These are phyloP conservation scores for Crocuta crocuta DNA, from an alignment of 2,113 vertebrate species.

Conservation along the genomic window DNA sequence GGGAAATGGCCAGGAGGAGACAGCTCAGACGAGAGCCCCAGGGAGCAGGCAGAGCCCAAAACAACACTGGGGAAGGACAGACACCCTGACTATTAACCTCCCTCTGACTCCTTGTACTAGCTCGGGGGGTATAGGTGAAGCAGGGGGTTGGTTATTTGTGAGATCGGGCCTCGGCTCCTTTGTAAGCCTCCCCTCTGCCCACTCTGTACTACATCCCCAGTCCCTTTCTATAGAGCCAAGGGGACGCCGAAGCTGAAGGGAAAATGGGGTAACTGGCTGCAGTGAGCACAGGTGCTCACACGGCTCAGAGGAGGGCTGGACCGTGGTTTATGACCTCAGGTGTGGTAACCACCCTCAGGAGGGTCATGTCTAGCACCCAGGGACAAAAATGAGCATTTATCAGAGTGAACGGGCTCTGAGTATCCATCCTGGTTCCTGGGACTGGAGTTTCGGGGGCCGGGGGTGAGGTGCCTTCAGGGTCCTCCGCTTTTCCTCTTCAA, in stretches of 20 bases:
- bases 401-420: not conserved
- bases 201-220: not conserved
- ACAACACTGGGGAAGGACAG: not conserved
- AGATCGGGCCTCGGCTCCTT: not conserved
- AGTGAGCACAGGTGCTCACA: not conserved
- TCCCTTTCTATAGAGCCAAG: fast-evolving
- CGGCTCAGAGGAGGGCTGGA: not conserved
- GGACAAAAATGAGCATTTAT: no score
- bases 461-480: no score
- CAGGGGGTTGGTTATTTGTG: not conserved
- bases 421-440: not conserved
- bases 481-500: not conserved
- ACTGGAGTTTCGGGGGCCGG: not conserved
- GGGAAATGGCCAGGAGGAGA: not conserved
- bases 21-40: not conserved
- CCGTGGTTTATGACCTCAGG: not conserved
- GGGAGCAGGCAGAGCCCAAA: not conserved
- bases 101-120: not conserved
- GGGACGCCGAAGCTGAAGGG: no score
- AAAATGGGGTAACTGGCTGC: no score
- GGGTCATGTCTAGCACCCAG: not conserved
- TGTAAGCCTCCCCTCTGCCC: not conserved
- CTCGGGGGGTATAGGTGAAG: not conserved
- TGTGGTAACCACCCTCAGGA: not conserved
- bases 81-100: no score